These are phyloP conservation scores for Rhynchophorus ferrugineus DNA, from an alignment of 1,140 invertebrate genomes.

Conservation along the genomic window DNA sequence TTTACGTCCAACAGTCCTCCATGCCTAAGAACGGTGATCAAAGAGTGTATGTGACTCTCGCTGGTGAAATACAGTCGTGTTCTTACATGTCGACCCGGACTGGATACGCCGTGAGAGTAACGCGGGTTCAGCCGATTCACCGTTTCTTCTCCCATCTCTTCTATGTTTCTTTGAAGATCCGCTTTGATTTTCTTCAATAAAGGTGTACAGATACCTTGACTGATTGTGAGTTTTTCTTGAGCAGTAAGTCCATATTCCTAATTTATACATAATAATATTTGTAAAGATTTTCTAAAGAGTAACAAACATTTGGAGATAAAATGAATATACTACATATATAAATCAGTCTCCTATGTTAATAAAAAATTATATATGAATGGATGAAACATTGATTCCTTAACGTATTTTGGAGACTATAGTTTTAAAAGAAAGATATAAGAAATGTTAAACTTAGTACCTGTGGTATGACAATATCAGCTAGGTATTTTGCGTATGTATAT, in stretches of 20 bases:
- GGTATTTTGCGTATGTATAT: conserved; percentile 89
- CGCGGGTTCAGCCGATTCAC: conserved; percentile 93
- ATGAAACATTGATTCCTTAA: too few relatives aligned
- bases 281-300: background rate
- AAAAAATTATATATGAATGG: too few relatives aligned
- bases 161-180: conserved; percentile 89
- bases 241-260: conserved; percentile 95
- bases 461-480: conserved; percentile 97
- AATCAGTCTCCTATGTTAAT: too few relatives aligned
- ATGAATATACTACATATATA: too few relatives aligned
- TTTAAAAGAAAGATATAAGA: background rate
- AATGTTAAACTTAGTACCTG: conserved; percentile 57
- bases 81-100: conserved; percentile 93
- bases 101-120: conserved; percentile 96
- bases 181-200: conserved; percentile 92
- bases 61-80: conserved; percentile 98
- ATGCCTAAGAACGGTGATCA: conserved; percentile 91
- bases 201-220: conserved; percentile 95
- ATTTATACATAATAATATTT: background rate
- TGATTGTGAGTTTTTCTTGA: conserved; percentile 94
- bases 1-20: conserved; percentile 85
- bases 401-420: background rate
- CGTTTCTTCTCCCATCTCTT: conserved; percentile 78
- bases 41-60: conserved; percentile 97
- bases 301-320: too few relatives aligned